A percentile compares a stretch with the other conserved stretches of the same genome.
phyloP scores from a whole-genome alignment of 2,888 invertebrate genomes.

The Andrena chrysosceles region DNA sequence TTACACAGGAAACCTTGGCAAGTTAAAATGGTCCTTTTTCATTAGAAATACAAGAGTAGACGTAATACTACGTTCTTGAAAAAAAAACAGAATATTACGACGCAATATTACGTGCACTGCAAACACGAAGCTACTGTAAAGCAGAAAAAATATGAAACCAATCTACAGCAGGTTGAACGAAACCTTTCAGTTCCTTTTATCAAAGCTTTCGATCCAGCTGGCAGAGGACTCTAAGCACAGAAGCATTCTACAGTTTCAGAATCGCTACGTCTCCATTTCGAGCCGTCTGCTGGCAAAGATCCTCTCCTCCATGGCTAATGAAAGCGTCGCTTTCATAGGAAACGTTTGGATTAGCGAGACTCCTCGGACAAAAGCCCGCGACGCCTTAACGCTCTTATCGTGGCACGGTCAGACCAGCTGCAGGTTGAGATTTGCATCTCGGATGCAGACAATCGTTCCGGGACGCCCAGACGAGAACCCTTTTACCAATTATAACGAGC shows the following conservation, averaged over 20 bases:
- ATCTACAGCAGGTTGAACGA: neutral
- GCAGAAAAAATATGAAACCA: neutral
- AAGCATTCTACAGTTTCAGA: neutral
- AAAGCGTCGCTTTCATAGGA: conserved; percentile 25
- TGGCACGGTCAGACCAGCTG: conserved; percentile 33
- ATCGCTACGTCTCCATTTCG: neutral
- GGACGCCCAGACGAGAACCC: conserved; percentile 3
- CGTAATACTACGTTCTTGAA: too few species aligned
- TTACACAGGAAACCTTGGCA: too few species aligned
- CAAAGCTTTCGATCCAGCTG: neutral
- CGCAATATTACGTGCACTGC: too few species aligned
- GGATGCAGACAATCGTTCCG: conserved; percentile 20
- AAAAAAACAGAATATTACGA: too few species aligned
- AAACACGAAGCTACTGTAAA: too few species aligned
- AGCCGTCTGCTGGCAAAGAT: neutral
- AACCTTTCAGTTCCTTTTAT: neutral
- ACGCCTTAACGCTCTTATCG: conserved; percentile 42
- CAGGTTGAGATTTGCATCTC: conserved; percentile 31
- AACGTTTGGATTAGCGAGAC: conserved; percentile 46
- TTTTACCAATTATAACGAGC: conserved; percentile 30
- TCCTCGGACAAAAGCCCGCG: conserved; percentile 35
- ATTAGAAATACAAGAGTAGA: too few species aligned
- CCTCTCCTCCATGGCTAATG: conserved; percentile 8
- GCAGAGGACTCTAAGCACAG: neutral
- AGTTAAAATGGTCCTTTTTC: too few species aligned